phyloP scores from a whole-genome alignment of 2,888 invertebrate species.

The Cosmopolites sordidus region DNA sequence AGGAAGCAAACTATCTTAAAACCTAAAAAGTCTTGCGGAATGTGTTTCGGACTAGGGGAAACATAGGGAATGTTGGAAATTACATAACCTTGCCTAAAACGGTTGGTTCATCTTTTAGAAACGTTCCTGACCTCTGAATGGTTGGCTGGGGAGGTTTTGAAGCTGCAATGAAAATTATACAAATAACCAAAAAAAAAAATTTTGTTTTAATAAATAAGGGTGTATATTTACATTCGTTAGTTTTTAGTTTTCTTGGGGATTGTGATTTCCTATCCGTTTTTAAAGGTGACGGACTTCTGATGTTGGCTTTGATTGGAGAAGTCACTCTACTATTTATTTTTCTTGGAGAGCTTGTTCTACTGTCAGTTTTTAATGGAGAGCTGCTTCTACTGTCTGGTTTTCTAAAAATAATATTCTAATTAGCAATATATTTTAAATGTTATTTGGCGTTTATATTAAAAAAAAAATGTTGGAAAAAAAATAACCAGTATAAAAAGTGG shows the following conservation, averaged over 20 bases:
- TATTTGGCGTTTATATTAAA: background rate
- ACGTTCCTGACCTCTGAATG: conserved; percentile 66
- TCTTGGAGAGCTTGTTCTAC: conserved; percentile 36
- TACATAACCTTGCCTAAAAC: conserved; percentile 51
- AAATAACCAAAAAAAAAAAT: background rate
- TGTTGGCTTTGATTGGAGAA: conserved; percentile 36
- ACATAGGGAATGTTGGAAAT: conserved; percentile 18
- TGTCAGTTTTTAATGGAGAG: conserved; percentile 36
- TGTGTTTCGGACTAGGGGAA: conserved; percentile 19
- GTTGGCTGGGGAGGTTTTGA: conserved; percentile 31
- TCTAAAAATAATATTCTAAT: conserved; percentile 17
- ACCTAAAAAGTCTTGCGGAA: conserved; percentile 2
- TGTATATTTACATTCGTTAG: conserved; percentile 16
- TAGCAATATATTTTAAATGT: background rate
- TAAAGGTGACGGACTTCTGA: conserved; percentile 29
- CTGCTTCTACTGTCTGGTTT: conserved; percentile 32
- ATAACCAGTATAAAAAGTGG: too few species aligned
- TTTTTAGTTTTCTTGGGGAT: conserved; percentile 22
- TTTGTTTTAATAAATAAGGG: background rate
- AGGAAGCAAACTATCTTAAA: conserved; percentile 1
- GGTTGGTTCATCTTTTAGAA: conserved; percentile 71
- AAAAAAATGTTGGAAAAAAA: background rate
- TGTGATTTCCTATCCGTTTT: conserved; percentile 13
- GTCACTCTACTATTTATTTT: conserved; percentile 37
- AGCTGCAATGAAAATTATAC: conserved; percentile 6